These are phyloP conservation scores for Yponomeuta sedellus DNA, from an alignment of 2,888 invertebrate species.

Conservation along the genomic window DNA sequence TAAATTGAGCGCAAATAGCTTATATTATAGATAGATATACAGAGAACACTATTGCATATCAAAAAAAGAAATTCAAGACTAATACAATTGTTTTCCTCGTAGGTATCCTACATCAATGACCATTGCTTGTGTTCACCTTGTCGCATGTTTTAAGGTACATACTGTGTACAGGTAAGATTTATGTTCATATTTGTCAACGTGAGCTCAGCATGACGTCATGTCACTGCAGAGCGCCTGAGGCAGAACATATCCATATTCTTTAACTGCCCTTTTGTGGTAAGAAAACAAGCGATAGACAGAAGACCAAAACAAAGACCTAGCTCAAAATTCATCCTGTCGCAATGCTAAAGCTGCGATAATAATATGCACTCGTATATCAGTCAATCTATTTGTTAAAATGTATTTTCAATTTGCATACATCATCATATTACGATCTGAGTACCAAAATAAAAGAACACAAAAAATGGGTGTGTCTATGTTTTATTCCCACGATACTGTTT, in stretches of 20 bases:
- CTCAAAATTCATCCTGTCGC: too few relatives aligned
- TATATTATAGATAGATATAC: too few relatives aligned
- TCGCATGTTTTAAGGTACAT: neutral
- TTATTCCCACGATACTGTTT: neutral
- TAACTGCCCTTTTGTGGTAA: neutral
- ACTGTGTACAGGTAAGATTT: neutral
- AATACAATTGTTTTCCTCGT: too few relatives aligned
- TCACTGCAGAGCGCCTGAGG: neutral
- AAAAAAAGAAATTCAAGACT: too few relatives aligned
- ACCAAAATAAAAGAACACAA: neutral
- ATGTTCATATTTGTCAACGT: slow-evolving; percentile 4
- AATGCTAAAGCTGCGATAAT: too few relatives aligned
- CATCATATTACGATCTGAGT: neutral
- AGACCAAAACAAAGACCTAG: too few relatives aligned
- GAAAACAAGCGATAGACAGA: neutral
- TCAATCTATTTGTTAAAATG: neutral
- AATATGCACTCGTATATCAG: neutral
- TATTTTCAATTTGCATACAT: too few relatives aligned
- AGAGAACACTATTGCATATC: too few relatives aligned
- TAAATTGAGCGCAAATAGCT: neutral
- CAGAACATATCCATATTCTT: neutral
- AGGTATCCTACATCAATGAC: neutral
- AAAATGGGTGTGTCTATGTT: neutral
- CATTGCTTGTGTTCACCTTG: neutral
- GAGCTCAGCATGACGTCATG: slow-evolving; percentile 8